Evolutionary conservation across 1,140 invertebrate species (phyloP), one percentile per base, ranked within the genome.

Genomic region (Acyrthosiphon pisum): DNA sequence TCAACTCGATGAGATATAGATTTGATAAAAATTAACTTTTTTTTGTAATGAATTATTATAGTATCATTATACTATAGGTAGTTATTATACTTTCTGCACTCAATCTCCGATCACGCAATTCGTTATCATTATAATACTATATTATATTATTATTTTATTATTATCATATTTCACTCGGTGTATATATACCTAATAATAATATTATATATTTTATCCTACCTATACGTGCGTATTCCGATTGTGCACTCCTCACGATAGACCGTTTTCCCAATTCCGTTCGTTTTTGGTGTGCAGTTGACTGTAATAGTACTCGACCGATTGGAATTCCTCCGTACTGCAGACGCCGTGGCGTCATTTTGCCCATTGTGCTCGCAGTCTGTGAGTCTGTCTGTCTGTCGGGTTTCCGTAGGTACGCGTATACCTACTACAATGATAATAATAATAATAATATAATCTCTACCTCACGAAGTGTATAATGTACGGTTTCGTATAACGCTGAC

Each of bases 271-370:
- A 86, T 86, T 86, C 44, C 44, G 44, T 48, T n/a, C 46, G 86
- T 88, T 88, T 84, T 86, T 8, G 86, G 86, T 48, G 86, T 88
- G 86, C 46, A 48, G 30, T 48, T 88, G 84, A 87, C 84, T 87
- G 84, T 87, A 87, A 68, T 68, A 87, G 84, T 87, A 87, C 44
- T 20, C 84, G 44, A 87, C 30, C 86, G 86, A 88, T 88, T n/a
- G 86, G 44, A 88, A 88, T 88, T 50, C 18, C 30, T 48, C 20
- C n/a, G 6, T 35, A n/a, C 26, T 14, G 41, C 11, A 26, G 44
- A 26, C 41, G 44, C 44, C 26, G 50, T 6, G 18, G 18, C 20
- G 26, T 87, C 86, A 22, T 50, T 88, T n/a, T 30, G 20, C 20
- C 26, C 86, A 46, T 48, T 48, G 86, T 35, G 6, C 37, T 50